Percentiles rank a stretch among this genome's conserved stretches.
Evolutionary conservation across 2,797 vertebrate species (phyloP).

Genomic region (Coilia nasus): DNA sequence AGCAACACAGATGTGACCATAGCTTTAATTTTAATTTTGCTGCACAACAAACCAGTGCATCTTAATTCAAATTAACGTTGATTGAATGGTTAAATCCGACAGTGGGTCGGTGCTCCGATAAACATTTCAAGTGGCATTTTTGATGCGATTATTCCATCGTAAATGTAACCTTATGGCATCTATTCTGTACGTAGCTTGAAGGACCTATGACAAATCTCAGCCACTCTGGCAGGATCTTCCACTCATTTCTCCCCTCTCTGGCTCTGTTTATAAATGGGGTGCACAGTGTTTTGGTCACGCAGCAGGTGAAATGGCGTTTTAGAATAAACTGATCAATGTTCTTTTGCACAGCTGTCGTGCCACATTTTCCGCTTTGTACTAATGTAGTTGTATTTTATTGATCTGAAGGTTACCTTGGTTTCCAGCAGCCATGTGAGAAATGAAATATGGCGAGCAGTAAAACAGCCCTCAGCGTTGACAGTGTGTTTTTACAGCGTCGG

Average conservation of each 20-base stretch:
- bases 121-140: neutral
- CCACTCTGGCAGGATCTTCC: neutral
- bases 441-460: conserved; percentile 39
- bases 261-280: neutral
- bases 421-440: neutral
- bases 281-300: neutral
- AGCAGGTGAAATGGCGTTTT: neutral
- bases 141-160: neutral
- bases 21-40: too few species aligned
- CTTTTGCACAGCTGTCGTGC: neutral
- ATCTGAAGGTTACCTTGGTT: conserved; percentile 9
- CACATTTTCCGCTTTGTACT: neutral
- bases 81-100: too few species aligned
- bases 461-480: conserved; percentile 4
- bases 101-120: too few species aligned
- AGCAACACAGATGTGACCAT: too few species aligned
- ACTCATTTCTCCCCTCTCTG: neutral
- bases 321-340: neutral
- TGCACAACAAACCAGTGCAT: too few species aligned
- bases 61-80: too few species aligned
- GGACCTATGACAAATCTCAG: neutral
- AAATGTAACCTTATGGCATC: neutral
- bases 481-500: conserved; percentile 25
- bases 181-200: neutral
- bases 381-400: neutral